These are phyloP conservation scores for Mastigias papua DNA, from an alignment of 30 jellyfish, hydroid and myxozoan genomes.

Conservation along the genomic window DNA sequence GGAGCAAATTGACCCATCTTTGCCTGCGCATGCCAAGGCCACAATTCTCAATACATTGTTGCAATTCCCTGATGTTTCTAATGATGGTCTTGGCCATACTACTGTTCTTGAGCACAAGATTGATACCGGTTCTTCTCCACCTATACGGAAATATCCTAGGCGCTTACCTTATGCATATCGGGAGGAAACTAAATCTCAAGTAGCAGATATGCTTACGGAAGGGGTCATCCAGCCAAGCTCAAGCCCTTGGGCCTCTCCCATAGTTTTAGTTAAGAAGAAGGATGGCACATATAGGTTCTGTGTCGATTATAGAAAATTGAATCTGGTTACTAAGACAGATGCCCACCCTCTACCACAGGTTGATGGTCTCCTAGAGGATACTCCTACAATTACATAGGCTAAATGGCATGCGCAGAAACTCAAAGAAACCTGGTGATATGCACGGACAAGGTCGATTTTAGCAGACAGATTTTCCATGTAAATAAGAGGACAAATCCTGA, in stretches of 20 bases:
- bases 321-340: constrained; percentile 53
- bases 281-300: constrained; percentile 50
- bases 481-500: constrained; percentile 26
- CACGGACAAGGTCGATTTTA: too few species aligned
- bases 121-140: constrained; percentile 41
- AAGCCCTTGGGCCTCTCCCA: constrained; percentile 10
- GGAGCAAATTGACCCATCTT: too few species aligned
- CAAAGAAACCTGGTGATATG: too few species aligned
- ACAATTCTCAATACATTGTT: not conserved
- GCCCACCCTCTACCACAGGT: constrained; percentile 65
- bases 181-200: constrained; percentile 25
- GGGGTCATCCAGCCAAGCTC: constrained; percentile 58
- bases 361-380: constrained; percentile 55
- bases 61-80: constrained; percentile 7
- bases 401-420: too few species aligned
- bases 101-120: constrained; percentile 6
- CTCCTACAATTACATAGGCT: too few species aligned
- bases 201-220: constrained; percentile 21
- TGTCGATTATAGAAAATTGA: constrained; percentile 33
- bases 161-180: constrained; percentile 17
- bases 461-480: constrained; percentile 11
- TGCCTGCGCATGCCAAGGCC: too few species aligned
- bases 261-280: constrained; percentile 3
- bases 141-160: constrained; percentile 36
- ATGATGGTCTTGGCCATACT: constrained; percentile 20